Evolutionary conservation across 2,113 vertebrate species (phyloP).

Genomic region (Indicator maculatus): DNA sequence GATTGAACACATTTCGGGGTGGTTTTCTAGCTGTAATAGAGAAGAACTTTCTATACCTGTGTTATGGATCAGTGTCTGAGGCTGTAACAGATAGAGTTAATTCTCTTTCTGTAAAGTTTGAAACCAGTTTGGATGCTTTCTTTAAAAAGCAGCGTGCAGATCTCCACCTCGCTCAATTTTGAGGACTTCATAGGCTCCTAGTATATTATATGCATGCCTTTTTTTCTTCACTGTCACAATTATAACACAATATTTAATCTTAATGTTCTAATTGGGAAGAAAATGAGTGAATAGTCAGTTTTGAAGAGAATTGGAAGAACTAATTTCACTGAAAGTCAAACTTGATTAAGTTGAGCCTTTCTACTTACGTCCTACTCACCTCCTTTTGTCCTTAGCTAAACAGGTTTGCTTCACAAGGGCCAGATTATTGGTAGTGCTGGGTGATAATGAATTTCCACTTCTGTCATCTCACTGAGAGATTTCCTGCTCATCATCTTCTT

Average conservation of each 20-base stretch:
- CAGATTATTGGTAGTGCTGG: neutral
- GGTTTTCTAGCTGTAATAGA: neutral
- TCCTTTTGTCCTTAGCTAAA: neutral
- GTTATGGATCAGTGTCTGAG: fast-evolving
- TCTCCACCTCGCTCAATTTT: neutral
- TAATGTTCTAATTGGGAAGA: neutral
- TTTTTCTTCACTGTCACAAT: neutral
- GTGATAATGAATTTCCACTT: neutral
- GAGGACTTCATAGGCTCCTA: neutral
- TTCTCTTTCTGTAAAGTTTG: neutral
- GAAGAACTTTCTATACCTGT: neutral
- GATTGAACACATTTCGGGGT: neutral
- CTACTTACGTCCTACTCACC: neutral
- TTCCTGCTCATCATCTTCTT: neutral
- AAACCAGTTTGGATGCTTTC: neutral
- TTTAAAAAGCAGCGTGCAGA: neutral
- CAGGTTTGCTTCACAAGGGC: neutral
- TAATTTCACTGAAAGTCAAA: neutral
- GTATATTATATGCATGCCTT: neutral
- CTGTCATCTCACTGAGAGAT: neutral
- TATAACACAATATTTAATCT: neutral
- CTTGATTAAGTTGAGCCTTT: neutral
- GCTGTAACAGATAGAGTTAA: neutral
- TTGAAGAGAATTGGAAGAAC: neutral
- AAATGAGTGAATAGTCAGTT: neutral